Percentiles rank a stretch among this genome's conserved stretches.
phyloP scores from a whole-genome alignment of 2,888 invertebrate species.

The Nudaria mundana region DNA sequence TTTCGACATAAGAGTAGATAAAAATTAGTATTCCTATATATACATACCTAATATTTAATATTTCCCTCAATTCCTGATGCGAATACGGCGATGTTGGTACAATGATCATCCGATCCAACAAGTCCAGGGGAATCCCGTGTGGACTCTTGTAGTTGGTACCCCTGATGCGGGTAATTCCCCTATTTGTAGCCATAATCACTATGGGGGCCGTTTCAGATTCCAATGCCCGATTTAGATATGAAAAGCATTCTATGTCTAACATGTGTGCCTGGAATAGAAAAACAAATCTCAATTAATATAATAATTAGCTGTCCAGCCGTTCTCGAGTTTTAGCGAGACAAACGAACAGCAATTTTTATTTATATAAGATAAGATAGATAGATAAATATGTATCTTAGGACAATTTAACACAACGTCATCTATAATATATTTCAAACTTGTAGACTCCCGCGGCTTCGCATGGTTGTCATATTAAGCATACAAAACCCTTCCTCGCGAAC shows the following conservation, averaged over 20 bases:
- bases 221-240: conserved; percentile 97
- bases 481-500: too few species aligned
- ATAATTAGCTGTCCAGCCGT: too few species aligned
- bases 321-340: too few species aligned
- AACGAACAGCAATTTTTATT: too few species aligned
- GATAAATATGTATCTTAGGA: too few species aligned
- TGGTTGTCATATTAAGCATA: too few species aligned
- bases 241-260: conserved; percentile 99
- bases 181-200: conserved; percentile 99
- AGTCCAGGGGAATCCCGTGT: conserved; percentile 98
- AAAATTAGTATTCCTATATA: too few species aligned
- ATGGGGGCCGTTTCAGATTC: conserved; percentile 99
- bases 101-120: conserved; percentile 97
- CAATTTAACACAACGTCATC: too few species aligned
- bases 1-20: too few species aligned
- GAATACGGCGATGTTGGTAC: conserved; percentile 94
- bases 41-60: conserved; percentile 90
- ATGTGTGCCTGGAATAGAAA: conserved; percentile 88
- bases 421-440: too few species aligned
- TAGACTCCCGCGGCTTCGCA: too few species aligned
- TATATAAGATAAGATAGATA: too few species aligned
- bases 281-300: neutral
- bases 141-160: conserved; percentile 97
- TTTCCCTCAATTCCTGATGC: conserved; percentile 94
- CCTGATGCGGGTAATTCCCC: conserved; percentile 95